Evolutionary conservation across 2,113 vertebrate genomes (phyloP), one percentile per base, ranked within the genome.

Genomic region (Ailurus styani): DNA sequence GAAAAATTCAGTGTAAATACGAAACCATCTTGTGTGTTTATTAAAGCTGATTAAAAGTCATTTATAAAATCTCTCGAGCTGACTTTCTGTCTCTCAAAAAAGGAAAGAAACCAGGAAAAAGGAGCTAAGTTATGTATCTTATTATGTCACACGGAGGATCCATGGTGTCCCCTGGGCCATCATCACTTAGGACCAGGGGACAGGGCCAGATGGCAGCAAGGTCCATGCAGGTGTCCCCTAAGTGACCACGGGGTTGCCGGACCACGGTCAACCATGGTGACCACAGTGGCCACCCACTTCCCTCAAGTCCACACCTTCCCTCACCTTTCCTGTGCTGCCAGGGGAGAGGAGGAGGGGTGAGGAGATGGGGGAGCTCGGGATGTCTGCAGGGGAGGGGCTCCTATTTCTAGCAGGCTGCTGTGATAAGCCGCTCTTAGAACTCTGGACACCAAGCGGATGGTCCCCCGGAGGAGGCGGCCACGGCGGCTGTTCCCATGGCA

Each of bases 401-500:
- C 12, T 40, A 13, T 37, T 82, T 89, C 50, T 14, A 64, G 72
- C 14, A 21, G 54, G 55, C 75, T 60, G 34, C 72, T 27, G 3
- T 2, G 27, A 31, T 0, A 10, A 52, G 13, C 34, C 0, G 7
- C 37, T 73, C 73, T 64, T 2, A 78, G 81, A 52, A 50, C n/a
- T 34, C 42, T 21, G 60, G 47, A 21, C n/a, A 1, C 40, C 45
- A n/a, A 13, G 17, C 0, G 40, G 9, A 45, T 9, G 10, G 45
- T 1, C 10, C 5, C 7, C 10, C 1, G 0, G 23, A 0, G 0
- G 47, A n/a, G 21, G 70, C 21, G 13, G 2, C n/a, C 18, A 34
- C 0, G 0, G n/a, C 42, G 55, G 20, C n/a, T 3, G 0, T 18
- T 12, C 50, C 60, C 45, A 37, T 1, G 1, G 5, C 0, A 1